Base-by-base conservation (phyloP, 2,888 invertebrate genomes). In the Scaptodrosophila latifasciaeformis region DNA sequence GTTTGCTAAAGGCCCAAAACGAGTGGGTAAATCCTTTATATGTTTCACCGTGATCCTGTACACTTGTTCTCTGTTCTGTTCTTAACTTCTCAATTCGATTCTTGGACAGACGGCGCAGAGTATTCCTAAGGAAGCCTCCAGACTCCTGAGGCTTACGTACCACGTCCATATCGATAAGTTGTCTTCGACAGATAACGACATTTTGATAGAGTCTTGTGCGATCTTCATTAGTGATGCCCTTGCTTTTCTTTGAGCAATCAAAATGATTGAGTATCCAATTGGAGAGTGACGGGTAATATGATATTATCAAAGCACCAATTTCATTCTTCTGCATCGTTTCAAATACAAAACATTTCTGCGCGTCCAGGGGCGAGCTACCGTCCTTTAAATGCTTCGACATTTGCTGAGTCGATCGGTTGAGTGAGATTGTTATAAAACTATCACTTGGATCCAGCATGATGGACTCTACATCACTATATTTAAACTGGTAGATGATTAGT, bases 401-500 rank as follows among this genome's bases (percentile, higher is more conserved):
- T 64, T 74, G 77, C 21, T 74, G 71, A 52, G 40, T 91, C 91
- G 45, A 62, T 57, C 95, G 90, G 65, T 94, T 91, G 45, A 97
- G 87, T 53, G 95, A 96, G 68, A 97, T 91, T 0, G 96, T 96
- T 37, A 97, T 92, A 65, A 97, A 95, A 80, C 93, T 92, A 85
- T 97, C 97, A 70, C 95, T 95, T 0, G 96, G 95, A 84, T 97
- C 96, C 70, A 97, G 88, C 85, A 95, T 91, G 55, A 97, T 92
- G 9, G 96, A 94, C 78, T 97, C 97, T 43, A 97, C 93, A 83
- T 96, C 96, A 59, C 89, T 90, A 86, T 96, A 97, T 55, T 93
- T 92, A 83, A 96, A 96, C 81, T 97, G 96, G 49, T 95, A 94
- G 17, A 97, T 88, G 1, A 97, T 94, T 65, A 93, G 93, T 86